Percentiles rank a stretch among this genome's conserved stretches.
Conservation (phyloP, 2,888 invertebrate genomes). For the Eupithecia abbreviata region DNA sequence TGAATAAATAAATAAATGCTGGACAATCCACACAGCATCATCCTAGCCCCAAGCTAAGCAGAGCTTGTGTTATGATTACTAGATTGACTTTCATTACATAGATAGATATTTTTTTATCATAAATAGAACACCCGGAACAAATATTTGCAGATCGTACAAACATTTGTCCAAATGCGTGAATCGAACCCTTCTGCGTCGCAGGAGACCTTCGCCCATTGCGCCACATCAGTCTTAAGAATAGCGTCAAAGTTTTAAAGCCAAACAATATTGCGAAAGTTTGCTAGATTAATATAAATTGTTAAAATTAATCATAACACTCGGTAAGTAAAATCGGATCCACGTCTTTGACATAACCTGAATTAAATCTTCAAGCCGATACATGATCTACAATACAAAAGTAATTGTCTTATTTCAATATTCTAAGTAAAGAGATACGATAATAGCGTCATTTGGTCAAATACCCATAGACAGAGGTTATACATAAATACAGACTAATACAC, state of each 20-base stretch:
- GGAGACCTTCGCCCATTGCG: too few relatives aligned
- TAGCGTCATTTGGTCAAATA: background rate
- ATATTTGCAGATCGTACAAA: too few relatives aligned
- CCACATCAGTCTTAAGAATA: background rate
- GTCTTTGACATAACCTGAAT: slow-evolving; percentile 1
- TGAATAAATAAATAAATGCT: background rate
- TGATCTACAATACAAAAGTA: slow-evolving; percentile 11
- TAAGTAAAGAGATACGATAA: slow-evolving; percentile 13
- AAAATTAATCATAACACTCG: background rate
- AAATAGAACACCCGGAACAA: too few relatives aligned
- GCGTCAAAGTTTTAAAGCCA: background rate
- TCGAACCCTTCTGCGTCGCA: too few relatives aligned
- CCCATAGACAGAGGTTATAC: background rate
- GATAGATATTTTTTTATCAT: too few relatives aligned
- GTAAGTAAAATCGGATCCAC: slow-evolving; percentile 7
- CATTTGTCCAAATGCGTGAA: too few relatives aligned
- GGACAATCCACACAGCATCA: too few relatives aligned
- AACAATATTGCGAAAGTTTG: background rate
- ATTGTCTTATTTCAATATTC: slow-evolving; percentile 9
- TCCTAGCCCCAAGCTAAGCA: too few relatives aligned
- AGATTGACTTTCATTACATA: too few relatives aligned
- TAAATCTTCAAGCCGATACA: slow-evolving; percentile 16
- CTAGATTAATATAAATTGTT: background rate
- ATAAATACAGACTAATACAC: background rate
- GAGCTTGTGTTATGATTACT: too few relatives aligned